Evolutionary conservation across 2,888 invertebrate genomes (phyloP), one percentile per base, ranked within the genome.

Genomic region (Tribolium freemani): DNA sequence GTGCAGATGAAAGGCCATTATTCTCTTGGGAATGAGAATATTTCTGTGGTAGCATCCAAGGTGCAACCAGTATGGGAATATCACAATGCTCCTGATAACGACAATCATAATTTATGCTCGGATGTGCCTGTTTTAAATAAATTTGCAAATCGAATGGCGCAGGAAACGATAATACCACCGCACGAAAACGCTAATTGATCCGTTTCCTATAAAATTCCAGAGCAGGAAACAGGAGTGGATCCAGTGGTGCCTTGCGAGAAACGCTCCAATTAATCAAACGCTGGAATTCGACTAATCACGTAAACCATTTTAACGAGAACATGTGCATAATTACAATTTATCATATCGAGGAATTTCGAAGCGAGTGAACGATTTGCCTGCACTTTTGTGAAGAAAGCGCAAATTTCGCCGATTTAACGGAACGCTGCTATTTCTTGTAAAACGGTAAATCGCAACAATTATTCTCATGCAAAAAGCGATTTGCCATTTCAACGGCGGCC

Each of bases 1-100:
- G 77, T 77, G 77, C 74, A 77, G 78, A 78, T 78, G 79, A 77
- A 78, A 75, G 76, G 71, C 69, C 75, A 76, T 78, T 76, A 78
- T 79, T 78, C 78, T 77, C 79, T 72, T 79, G 79, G 79, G 79
- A 79, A 79, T 75, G 67, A 74, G 72, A 76, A 75, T 63, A 61
- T 73, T 77, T 78, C 75, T 72, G 64, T 64, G 57, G 60, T 45
- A 31, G 58, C 58, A 67, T 53, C 67, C 10, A 10, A 38, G 60
- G 60, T 68, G 58, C 68, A 54, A 54, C 66, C 20, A 46, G 31
- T 57, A 51, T 69, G 69, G 69, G 69, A 69, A 67, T 10, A 44
- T 54, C 56, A 67, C 67, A 67, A 60, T 68, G 56, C 54, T 50
- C 13, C 45, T 21, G 53, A 53, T 66, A 66, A 54, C 48, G 21